These are phyloP conservation scores for Corythucha ciliata DNA, from an alignment of 2,888 invertebrate species.

Conservation along the genomic window DNA sequence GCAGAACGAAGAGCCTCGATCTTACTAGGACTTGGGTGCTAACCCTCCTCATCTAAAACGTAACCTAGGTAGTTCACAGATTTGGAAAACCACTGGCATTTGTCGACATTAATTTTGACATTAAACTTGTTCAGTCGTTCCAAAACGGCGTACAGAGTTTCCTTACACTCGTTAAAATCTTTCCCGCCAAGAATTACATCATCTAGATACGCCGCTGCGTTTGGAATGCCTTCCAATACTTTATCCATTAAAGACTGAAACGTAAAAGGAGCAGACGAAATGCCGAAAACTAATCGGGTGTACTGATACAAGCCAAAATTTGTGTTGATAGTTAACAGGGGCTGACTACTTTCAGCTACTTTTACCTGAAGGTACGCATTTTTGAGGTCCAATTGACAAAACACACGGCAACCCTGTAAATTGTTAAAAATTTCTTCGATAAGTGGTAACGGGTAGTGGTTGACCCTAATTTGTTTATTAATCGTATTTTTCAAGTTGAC, in stretches of 20 bases:
- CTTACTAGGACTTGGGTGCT: not conserved
- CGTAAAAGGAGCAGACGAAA: not conserved
- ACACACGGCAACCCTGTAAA: slow-evolving; percentile 10
- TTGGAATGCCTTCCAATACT: not conserved
- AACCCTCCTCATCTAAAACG: not conserved
- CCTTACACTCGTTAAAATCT: not conserved
- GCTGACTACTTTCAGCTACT: not conserved
- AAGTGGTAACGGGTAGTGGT: slow-evolving; percentile 23
- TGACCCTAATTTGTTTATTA: slow-evolving; percentile 12
- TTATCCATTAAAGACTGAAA: slow-evolving; percentile 9
- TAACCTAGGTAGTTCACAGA: not conserved
- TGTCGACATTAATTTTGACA: not conserved
- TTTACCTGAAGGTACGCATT: not conserved
- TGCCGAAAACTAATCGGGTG: slow-evolving; percentile 1
- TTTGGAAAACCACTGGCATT: not conserved
- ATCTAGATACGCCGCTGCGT: slow-evolving; percentile 1
- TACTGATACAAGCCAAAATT: slow-evolving; percentile 7
- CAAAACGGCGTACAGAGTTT: not conserved
- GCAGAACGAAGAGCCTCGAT: not conserved
- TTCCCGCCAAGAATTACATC: slow-evolving; percentile 1
- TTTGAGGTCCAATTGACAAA: slow-evolving; percentile 2
- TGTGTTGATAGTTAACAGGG: slow-evolving; percentile 1
- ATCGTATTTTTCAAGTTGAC: slow-evolving; percentile 7
- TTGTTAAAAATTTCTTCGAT: slow-evolving; percentile 17
- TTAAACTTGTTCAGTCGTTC: not conserved